Evolutionary conservation across 2,113 vertebrate species (phyloP).

Genomic region (Calidris pugnax): DNA sequence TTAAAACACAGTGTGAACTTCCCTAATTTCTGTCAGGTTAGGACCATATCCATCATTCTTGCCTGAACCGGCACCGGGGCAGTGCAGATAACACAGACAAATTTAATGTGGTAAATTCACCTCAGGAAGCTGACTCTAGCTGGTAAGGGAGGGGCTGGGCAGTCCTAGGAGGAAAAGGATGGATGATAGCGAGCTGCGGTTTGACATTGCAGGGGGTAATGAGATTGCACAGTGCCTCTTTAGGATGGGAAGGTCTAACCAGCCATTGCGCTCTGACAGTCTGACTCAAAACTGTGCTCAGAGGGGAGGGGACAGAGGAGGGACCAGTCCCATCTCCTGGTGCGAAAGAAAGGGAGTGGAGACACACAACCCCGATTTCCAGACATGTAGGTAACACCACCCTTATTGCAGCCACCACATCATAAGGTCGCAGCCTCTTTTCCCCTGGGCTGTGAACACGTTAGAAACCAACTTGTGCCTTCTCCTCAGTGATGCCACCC

Average conservation of each 20-base stretch:
- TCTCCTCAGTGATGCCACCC: background rate
- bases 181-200: conserved; percentile 26
- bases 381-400: background rate
- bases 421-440: background rate
- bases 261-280: background rate
- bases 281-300: background rate
- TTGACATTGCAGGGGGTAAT: conserved; percentile 46
- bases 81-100: conserved; percentile 54
- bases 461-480: background rate
- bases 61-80: conserved; percentile 13
- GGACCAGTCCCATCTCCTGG: background rate
- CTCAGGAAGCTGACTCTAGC: conserved; percentile 22
- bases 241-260: background rate
- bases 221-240: background rate
- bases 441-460: accelerated
- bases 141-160: conserved; percentile 38
- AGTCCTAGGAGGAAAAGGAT: conserved; percentile 59
- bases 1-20: conserved; percentile 59
- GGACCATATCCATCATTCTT: conserved; percentile 60
- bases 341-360: background rate
- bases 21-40: conserved; percentile 60
- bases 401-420: background rate
- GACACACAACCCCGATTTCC: background rate
- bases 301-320: background rate
- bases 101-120: conserved; percentile 54